Evolutionary conservation across 2,797 vertebrate species (phyloP).

Genomic region (Phataginus tricuspis): DNA sequence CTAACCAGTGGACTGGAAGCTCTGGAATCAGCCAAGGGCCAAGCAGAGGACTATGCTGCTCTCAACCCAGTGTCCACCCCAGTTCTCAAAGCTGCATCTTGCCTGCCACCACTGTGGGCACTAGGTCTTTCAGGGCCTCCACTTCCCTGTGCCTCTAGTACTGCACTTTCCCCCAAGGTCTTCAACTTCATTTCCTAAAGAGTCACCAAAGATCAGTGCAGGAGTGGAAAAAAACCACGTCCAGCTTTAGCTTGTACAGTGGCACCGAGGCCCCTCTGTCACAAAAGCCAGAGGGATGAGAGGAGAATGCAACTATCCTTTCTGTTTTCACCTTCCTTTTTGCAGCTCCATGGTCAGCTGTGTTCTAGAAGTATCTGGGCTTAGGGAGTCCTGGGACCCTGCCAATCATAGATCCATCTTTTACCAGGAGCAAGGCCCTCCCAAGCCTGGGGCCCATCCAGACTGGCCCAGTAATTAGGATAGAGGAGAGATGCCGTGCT

Average conservation of each 20-base stretch:
- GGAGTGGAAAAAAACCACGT: conserved; percentile 8
- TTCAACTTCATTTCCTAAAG: conserved; percentile 50
- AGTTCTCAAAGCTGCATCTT: conserved; percentile 15
- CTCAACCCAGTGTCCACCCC: neutral
- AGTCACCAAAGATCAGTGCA: conserved; percentile 7
- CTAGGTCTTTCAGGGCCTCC: neutral
- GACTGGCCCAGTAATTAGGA: neutral
- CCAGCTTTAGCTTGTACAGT: neutral
- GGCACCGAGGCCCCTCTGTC: neutral
- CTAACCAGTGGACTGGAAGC: neutral
- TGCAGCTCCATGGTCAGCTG: neutral
- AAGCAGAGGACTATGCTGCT: neutral
- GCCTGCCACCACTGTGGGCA: neutral
- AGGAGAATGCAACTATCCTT: neutral
- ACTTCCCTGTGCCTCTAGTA: conserved; percentile 22
- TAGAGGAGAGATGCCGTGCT: neutral
- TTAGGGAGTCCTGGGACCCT: neutral
- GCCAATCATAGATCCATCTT: conserved; percentile 11
- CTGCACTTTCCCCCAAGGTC: conserved; percentile 65
- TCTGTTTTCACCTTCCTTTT: neutral
- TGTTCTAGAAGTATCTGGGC: neutral
- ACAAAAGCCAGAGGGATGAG: neutral
- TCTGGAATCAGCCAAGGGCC: neutral
- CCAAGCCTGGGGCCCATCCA: neutral
- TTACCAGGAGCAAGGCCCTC: neutral